phyloP scores from a whole-genome alignment of 2,888 invertebrate genomes.

The Protodeltote pygarga region DNA sequence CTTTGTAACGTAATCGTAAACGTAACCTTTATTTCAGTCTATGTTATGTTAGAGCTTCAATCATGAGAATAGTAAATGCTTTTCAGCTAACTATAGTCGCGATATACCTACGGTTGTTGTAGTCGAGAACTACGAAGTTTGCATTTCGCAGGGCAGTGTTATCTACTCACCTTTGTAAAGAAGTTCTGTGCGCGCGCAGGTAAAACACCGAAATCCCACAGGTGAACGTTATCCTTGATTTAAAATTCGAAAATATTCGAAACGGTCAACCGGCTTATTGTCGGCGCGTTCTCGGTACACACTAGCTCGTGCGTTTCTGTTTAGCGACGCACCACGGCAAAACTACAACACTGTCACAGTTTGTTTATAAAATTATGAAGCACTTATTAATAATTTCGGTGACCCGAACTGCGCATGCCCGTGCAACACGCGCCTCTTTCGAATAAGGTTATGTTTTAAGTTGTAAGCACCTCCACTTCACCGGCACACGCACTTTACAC shows the following conservation, averaged over 20 bases:
- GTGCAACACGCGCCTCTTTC: slow-evolving; percentile 80
- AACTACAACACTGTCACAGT: slow-evolving; percentile 71
- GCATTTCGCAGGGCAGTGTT: slow-evolving; percentile 28
- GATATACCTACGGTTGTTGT: slow-evolving; percentile 12
- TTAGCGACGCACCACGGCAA: slow-evolving; percentile 70
- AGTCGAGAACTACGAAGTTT: slow-evolving; percentile 3
- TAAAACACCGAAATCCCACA: slow-evolving; percentile 82
- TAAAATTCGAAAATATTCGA: slow-evolving; percentile 60
- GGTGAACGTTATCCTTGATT: slow-evolving; percentile 79
- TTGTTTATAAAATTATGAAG: slow-evolving; percentile 83
- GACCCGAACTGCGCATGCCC: slow-evolving; percentile 82
- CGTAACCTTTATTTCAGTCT: too few relatives aligned
- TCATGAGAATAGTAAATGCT: slow-evolving; percentile 13
- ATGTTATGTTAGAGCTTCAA: too few relatives aligned
- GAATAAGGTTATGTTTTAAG: slow-evolving; percentile 82
- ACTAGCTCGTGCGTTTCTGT: slow-evolving; percentile 66
- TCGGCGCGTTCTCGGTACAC: slow-evolving; percentile 39
- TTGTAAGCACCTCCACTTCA: slow-evolving; percentile 73
- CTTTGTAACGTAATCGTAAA: too few relatives aligned
- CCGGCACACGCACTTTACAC: slow-evolving; percentile 65
- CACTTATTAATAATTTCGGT: slow-evolving; percentile 80
- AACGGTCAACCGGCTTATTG: slow-evolving; percentile 48
- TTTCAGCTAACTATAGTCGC: slow-evolving; percentile 21
- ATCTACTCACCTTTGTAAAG: slow-evolving; percentile 77
- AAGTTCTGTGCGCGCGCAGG: slow-evolving; percentile 84